Percentiles rank a stretch among this genome's conserved stretches.
Conservation (phyloP, 2,113 vertebrate species). For the Sinocyclocheilus maitianheensis region DNA sequence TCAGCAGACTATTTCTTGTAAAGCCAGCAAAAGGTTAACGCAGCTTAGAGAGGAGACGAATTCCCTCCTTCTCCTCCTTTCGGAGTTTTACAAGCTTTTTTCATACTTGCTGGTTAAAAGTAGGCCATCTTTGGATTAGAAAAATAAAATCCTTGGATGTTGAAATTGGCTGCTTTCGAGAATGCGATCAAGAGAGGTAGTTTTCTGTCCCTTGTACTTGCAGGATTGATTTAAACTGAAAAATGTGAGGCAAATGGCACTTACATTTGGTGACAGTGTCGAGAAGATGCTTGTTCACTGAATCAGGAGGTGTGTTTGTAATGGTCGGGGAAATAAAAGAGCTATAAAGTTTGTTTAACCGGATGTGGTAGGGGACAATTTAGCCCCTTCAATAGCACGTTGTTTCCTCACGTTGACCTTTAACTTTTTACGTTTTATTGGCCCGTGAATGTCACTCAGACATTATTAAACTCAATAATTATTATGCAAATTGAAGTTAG, state of each 20-base stretch:
- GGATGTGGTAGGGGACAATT: constrained; percentile 50
- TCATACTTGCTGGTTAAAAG: constrained; percentile 39
- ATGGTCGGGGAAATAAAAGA: constrained; percentile 49
- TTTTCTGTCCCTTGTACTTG: not conserved
- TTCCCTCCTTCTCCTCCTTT: constrained; percentile 41
- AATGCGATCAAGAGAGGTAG: not conserved
- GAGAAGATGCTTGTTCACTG: not conserved
- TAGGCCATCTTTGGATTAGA: constrained; percentile 54
- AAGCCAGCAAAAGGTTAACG: constrained; percentile 73
- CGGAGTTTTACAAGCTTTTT: constrained; percentile 63
- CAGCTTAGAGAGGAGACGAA: constrained; percentile 50
- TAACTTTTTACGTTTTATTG: constrained; percentile 49
- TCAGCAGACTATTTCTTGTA: constrained; percentile 63
- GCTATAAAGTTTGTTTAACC: constrained; percentile 62
- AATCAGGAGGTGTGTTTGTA: constrained; percentile 26
- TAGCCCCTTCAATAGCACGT: constrained; percentile 41
- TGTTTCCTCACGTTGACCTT: constrained; percentile 38
- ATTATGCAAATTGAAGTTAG: not conserved
- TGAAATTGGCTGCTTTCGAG: constrained; percentile 1
- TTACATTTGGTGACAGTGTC: not conserved
- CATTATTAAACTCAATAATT: not conserved
- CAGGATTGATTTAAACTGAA: not conserved
- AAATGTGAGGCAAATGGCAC: not conserved
- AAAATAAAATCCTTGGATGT: constrained; percentile 56
- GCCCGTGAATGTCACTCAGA: constrained; percentile 22